Conservation (phyloP, 2,888 invertebrate species). For the Elmis aenea region DNA sequence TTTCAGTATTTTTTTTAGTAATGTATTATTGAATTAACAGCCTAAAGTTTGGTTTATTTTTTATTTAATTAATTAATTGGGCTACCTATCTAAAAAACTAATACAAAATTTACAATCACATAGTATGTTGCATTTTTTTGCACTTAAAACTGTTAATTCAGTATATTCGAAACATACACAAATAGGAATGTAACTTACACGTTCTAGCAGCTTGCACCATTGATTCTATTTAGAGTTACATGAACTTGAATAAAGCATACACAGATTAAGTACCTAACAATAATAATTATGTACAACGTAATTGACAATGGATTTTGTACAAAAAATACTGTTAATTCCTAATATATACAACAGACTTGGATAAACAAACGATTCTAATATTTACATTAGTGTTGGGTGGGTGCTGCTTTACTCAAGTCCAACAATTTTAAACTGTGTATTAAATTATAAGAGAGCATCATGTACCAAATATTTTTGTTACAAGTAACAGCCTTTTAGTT, state of each 20-base stretch:
- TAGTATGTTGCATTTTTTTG: slow-evolving; percentile 18
- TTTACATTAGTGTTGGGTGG: slow-evolving; percentile 5
- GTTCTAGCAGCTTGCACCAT: slow-evolving; percentile 40
- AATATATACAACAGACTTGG: slow-evolving; percentile 22
- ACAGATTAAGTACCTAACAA: slow-evolving; percentile 24
- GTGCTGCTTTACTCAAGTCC: slow-evolving; percentile 11
- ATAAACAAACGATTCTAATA: slow-evolving; percentile 19
- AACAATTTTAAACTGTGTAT: slow-evolving; percentile 21
- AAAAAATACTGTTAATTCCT: slow-evolving; percentile 35
- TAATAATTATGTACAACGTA: slow-evolving; percentile 30
- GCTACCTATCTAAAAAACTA: slow-evolving; percentile 25
- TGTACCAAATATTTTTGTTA: slow-evolving; percentile 30
- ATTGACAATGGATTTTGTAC: slow-evolving; percentile 35
- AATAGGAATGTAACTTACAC: slow-evolving; percentile 39
- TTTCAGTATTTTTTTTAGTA: slow-evolving; percentile 11
- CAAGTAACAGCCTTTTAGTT: slow-evolving; percentile 40
- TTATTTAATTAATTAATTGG: slow-evolving; percentile 15
- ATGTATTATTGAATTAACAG: slow-evolving; percentile 22
- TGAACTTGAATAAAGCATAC: slow-evolving; percentile 21
- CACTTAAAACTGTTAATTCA: slow-evolving; percentile 22
- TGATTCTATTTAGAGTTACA: slow-evolving; percentile 35
- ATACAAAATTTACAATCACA: slow-evolving; percentile 27
- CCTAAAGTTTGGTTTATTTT: slow-evolving; percentile 19
- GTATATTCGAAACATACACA: slow-evolving; percentile 28
- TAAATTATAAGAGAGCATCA: slow-evolving; percentile 29